Percentiles rank a stretch among this genome's conserved stretches.
These are phyloP conservation scores for Hydroisotoma schaefferi DNA, from an alignment of 2,888 invertebrate genomes.

Conservation along the genomic window DNA sequence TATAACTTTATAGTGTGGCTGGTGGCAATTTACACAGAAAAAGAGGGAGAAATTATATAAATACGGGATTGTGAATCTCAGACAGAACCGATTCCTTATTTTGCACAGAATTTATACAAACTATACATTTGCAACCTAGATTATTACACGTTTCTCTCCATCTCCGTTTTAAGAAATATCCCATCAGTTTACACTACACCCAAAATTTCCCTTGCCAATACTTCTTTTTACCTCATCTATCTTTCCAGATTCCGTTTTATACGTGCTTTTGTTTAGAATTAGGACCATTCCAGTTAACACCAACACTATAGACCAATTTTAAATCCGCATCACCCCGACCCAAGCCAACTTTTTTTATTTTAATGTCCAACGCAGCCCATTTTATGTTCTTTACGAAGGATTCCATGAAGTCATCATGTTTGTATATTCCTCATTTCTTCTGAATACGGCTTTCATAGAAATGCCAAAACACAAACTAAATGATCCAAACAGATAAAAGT, in stretches of 20 bases:
- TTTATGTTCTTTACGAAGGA: slow-evolving; percentile 7
- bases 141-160: slow-evolving; percentile 17
- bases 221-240: slow-evolving; percentile 44
- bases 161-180: slow-evolving; percentile 38
- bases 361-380: slow-evolving; percentile 12
- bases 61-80: too few species aligned
- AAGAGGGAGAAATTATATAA: too few species aligned
- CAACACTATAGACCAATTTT: neutral
- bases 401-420: slow-evolving; percentile 19
- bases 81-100: slow-evolving; percentile 45
- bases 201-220: slow-evolving; percentile 47
- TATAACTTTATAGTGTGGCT: too few species aligned
- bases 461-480: neutral
- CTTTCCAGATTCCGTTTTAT: slow-evolving; percentile 44
- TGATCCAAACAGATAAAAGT: neutral
- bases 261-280: slow-evolving; percentile 48
- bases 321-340: neutral
- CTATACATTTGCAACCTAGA: slow-evolving; percentile 47
- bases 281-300: slow-evolving; percentile 35
- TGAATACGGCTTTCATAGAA: too few species aligned
- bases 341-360: slow-evolving; percentile 17
- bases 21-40: too few species aligned
- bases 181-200: slow-evolving; percentile 40
- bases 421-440: slow-evolving; percentile 9
- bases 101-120: slow-evolving; percentile 46